phyloP scores from a whole-genome alignment of 2,113 vertebrate genomes.

The Cinclus mexicanus region DNA sequence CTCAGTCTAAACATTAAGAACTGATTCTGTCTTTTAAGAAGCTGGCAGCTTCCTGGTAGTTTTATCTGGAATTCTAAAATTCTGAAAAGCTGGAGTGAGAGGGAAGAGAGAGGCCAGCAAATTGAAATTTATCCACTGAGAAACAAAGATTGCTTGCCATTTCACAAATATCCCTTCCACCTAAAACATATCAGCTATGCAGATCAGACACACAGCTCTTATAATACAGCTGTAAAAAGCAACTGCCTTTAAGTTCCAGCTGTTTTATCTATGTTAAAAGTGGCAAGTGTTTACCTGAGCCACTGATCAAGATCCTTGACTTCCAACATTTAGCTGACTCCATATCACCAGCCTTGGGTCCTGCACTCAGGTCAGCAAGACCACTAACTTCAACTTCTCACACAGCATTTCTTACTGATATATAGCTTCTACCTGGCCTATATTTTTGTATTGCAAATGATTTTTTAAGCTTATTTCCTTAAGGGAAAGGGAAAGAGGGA shows the following conservation, averaged over 20 bases:
- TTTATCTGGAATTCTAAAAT: not conserved
- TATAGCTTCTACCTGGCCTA: not conserved
- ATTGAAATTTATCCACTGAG: not conserved
- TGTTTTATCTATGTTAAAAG: not conserved
- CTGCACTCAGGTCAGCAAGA: not conserved
- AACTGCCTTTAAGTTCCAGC: not conserved
- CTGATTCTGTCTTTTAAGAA: not conserved
- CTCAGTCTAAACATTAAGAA: not conserved
- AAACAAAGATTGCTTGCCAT: not conserved
- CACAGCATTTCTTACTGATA: not conserved
- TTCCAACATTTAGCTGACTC: not conserved
- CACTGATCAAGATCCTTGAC: not conserved
- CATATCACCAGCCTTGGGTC: not conserved
- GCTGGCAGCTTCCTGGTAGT: not conserved
- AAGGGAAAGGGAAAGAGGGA: not conserved
- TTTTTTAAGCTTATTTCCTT: not conserved
- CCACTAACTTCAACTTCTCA: not conserved
- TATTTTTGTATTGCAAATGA: not conserved
- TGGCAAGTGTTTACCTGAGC: not conserved
- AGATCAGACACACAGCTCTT: not conserved
- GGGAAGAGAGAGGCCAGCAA: not conserved
- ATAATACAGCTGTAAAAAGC: not conserved
- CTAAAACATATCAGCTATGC: not conserved
- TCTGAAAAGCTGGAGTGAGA: not conserved
- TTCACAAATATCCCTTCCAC: not conserved